A percentile compares a stretch with the other conserved stretches of the same genome.
Evolutionary conservation across 2,888 invertebrate species (phyloP).

Genomic region (Sphaeridia pumilis): DNA sequence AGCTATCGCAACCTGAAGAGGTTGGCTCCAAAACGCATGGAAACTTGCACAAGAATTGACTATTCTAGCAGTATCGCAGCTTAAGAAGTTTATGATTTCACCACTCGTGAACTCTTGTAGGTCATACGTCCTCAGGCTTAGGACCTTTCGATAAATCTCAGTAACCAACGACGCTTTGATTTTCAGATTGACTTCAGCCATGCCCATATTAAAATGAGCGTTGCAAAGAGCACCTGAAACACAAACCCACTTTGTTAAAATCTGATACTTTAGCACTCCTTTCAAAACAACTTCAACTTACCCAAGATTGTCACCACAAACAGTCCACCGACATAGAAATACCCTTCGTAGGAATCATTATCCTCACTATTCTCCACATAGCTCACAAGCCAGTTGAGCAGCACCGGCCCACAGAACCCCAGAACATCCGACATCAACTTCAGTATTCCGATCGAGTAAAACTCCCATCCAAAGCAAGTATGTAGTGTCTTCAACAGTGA

Average conservation of each 20-base stretch:
- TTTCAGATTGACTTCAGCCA: slow-evolving; percentile 71
- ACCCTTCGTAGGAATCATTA: slow-evolving; percentile 41
- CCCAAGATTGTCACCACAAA: slow-evolving; percentile 56
- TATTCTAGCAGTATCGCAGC: slow-evolving; percentile 88
- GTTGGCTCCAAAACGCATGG: slow-evolving; percentile 93
- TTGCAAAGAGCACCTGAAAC: slow-evolving; percentile 63
- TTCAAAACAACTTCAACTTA: too few relatives aligned
- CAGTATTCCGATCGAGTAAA: slow-evolving; percentile 70
- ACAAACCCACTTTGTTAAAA: background rate
- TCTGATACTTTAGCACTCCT: too few relatives aligned
- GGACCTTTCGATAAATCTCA: slow-evolving; percentile 61
- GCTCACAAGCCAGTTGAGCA: slow-evolving; percentile 67
- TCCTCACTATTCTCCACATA: slow-evolving; percentile 64
- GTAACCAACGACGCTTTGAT: slow-evolving; percentile 75
- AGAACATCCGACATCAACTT: slow-evolving; percentile 70
- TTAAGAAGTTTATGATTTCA: slow-evolving; percentile 92
- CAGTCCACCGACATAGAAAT: slow-evolving; percentile 55
- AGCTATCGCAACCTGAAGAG: slow-evolving; percentile 56
- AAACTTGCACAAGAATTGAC: slow-evolving; percentile 93
- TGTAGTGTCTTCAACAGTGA: slow-evolving; percentile 56
- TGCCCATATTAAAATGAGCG: slow-evolving; percentile 79
- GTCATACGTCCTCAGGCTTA: slow-evolving; percentile 43
- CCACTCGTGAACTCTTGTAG: slow-evolving; percentile 51
- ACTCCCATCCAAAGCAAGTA: slow-evolving; percentile 63
- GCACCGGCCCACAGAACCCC: slow-evolving; percentile 77